Percentiles rank a stretch among this genome's conserved stretches.
Conservation (phyloP, 92 coral and sea anemone genomes). For the Metridium senile region DNA sequence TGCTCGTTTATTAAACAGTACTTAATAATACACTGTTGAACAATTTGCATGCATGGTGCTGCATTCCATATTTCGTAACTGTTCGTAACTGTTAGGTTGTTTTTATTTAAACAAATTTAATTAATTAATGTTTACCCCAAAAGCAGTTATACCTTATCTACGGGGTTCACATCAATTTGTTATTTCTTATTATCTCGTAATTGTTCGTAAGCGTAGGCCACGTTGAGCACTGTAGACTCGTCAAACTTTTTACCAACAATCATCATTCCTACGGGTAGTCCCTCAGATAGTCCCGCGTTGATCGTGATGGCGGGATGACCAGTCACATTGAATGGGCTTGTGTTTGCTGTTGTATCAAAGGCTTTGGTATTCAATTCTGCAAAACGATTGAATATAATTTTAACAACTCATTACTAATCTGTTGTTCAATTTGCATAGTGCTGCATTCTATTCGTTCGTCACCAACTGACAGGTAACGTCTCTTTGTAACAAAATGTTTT, state of each 20-base stretch:
- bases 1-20: too few species aligned
- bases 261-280: slow-evolving; percentile 93
- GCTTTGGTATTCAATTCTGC: slow-evolving; percentile 17
- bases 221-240: slow-evolving; percentile 77
- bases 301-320: slow-evolving; percentile 87
- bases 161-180: too few species aligned
- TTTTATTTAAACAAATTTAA: too few species aligned
- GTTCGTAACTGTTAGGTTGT: too few species aligned
- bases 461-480: too few species aligned
- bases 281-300: slow-evolving; percentile 77
- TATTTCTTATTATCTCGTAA: slow-evolving; percentile 40
- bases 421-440: too few species aligned
- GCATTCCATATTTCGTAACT: too few species aligned
- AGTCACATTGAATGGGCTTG: slow-evolving; percentile 61
- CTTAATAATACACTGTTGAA: neutral
- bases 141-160: too few species aligned
- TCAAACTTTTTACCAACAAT: slow-evolving; percentile 80
- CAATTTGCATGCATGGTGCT: too few species aligned
- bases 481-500: too few species aligned
- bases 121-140: too few species aligned
- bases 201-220: slow-evolving; percentile 79
- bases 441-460: too few species aligned
- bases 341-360: slow-evolving; percentile 26
- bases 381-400: neutral
- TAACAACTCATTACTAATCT: neutral